Percentiles rank a stretch among this genome's conserved stretches.
These are phyloP conservation scores for Brachionus rotundiformis DNA, from an alignment of 1,140 invertebrate species.

Conservation along the genomic window DNA sequence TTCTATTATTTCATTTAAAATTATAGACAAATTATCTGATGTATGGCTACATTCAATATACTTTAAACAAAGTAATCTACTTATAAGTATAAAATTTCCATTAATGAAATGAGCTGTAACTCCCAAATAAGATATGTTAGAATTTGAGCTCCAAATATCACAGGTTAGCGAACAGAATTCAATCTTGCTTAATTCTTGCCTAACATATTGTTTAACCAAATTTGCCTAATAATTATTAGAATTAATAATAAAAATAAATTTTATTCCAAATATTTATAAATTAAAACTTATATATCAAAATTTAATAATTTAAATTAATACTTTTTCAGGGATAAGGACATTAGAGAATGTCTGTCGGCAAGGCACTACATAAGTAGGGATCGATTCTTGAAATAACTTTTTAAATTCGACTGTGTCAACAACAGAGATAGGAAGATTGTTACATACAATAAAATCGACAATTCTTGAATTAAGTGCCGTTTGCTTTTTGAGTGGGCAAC, in stretches of 20 bases:
- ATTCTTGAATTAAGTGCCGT: background rate
- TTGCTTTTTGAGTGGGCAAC: background rate
- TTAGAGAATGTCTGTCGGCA: background rate
- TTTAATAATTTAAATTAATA: background rate
- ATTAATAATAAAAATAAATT: too few relatives aligned
- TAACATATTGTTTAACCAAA: background rate
- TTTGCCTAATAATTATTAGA: background rate
- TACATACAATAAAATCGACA: background rate
- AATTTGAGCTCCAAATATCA: conserved; percentile 16
- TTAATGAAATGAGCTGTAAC: background rate
- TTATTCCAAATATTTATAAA: too few relatives aligned
- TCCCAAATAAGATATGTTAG: background rate
- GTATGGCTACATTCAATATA: background rate
- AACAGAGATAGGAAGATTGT: background rate
- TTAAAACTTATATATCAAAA: background rate
- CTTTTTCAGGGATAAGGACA: background rate
- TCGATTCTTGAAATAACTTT: background rate
- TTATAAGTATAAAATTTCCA: background rate
- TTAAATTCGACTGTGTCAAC: background rate
- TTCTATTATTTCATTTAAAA: background rate
- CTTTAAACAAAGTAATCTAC: background rate
- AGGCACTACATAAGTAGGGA: background rate
- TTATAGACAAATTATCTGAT: background rate
- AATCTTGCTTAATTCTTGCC: background rate
- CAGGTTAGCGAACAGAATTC: background rate